Conservation (phyloP, 2,888 invertebrate species). For the Dicycla oo region DNA sequence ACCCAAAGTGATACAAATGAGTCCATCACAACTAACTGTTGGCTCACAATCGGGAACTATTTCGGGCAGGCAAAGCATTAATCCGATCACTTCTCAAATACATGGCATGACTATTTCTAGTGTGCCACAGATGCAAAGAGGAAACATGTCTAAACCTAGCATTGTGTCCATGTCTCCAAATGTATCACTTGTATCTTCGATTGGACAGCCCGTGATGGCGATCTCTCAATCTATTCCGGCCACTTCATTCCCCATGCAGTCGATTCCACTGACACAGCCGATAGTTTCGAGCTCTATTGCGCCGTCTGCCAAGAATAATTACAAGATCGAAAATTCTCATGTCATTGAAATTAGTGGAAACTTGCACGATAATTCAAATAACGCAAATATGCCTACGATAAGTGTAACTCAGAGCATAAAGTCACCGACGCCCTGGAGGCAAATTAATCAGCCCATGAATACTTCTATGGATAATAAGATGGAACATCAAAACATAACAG, state of each 20-base stretch:
- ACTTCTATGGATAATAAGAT: conserved; percentile 79
- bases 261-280: conserved; percentile 87
- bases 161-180: conserved; percentile 85
- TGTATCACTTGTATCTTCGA: conserved; percentile 86
- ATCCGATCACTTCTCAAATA: conserved; percentile 88
- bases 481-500: conserved; percentile 81
- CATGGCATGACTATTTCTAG: conserved; percentile 85
- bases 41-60: conserved; percentile 79
- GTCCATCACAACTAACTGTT: conserved; percentile 75
- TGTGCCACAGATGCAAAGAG: conserved; percentile 81
- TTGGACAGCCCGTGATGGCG: conserved; percentile 87
- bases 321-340: conserved; percentile 86
- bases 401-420: conserved; percentile 87
- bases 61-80: conserved; percentile 83
- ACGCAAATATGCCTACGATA: conserved; percentile 83
- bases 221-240: conserved; percentile 85
- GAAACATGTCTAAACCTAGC: conserved; percentile 79
- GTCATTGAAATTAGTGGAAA: conserved; percentile 88
- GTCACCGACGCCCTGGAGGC: conserved; percentile 88
- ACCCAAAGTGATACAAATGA: conserved; percentile 88
- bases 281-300: conserved; percentile 88
- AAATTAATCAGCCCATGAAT: conserved; percentile 75
- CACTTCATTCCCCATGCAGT: conserved; percentile 84
- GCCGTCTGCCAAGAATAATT: conserved; percentile 81
- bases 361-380: conserved; percentile 81